Evolutionary conservation across 2,113 vertebrate species (phyloP), one percentile per base, ranked within the genome.

Genomic region (Callaeas wilsoni): DNA sequence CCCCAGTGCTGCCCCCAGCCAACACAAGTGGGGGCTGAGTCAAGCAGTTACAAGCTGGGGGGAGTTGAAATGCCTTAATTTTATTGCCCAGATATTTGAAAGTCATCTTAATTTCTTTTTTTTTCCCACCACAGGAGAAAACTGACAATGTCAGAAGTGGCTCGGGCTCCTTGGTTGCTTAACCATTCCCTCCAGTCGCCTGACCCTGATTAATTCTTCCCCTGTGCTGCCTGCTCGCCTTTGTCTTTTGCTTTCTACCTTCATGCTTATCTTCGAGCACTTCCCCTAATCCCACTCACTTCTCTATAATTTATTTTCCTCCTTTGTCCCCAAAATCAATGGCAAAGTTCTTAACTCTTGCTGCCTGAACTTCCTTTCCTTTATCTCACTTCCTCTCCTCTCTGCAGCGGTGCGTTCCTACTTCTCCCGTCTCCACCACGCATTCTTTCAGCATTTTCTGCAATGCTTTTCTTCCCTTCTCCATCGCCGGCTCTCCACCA

Each of bases 311-410:
- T 93, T 92, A 71, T 90, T 96, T 94, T 95, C 47, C 76, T 93
- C 44, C 69, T 92, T 90, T 95, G 93, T 92, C 73, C 89, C 64
- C 80, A 32, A 42, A 93, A 90, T 74, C 80, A 94, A 75, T 94
- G 83, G 80, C 47, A 81, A 94, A 81, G 44, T 68, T 89, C 94
- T 95, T 97, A 96, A 94, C 95, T 94, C 56, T 32, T 44, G 73
- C 83, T 89, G 95, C 89, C 76, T 67, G 52, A 37, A 78, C 89
- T 96, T 97, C 96, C 96, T 93, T 20, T 82, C 83, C 86, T 78
- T 94, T 94, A 93, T 94, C 91, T 94, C 2, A 1, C 80, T 97
- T 96, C 96, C 96, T 46, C 91, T 87, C 27, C 75, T 46, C 50
- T 74, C 59, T 37, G 32, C 73, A 65, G 59, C 22, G 21, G 70